Percentiles rank a stretch among this genome's conserved stretches.
phyloP scores from a whole-genome alignment of 2,888 invertebrate species.

The Apodemia mormo region DNA sequence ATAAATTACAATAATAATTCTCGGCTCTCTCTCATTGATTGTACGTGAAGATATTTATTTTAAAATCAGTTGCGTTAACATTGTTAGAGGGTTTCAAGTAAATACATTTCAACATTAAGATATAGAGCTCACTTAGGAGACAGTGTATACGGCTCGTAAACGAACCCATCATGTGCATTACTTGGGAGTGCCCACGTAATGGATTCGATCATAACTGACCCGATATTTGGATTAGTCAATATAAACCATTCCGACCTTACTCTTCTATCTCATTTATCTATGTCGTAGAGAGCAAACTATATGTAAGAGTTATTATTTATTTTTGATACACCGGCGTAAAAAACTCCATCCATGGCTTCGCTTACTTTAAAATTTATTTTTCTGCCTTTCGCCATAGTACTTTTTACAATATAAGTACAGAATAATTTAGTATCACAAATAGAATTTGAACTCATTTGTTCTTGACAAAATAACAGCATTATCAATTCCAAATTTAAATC shows the following conservation, averaged over 20 bases:
- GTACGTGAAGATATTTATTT: background rate
- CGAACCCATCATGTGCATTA: slow-evolving; percentile 49
- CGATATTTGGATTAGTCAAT: slow-evolving; percentile 12
- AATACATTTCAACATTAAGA: slow-evolving; percentile 3
- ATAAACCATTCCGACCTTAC: background rate
- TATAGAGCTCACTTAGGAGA: slow-evolving; percentile 26
- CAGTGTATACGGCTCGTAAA: slow-evolving; percentile 26
- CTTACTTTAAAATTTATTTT: too few relatives aligned
- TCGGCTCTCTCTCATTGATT: too few relatives aligned
- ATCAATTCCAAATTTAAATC: too few relatives aligned
- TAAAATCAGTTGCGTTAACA: background rate
- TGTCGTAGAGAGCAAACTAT: background rate
- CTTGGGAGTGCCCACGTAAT: slow-evolving; percentile 47
- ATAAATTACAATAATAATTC: too few relatives aligned
- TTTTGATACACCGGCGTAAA: too few relatives aligned
- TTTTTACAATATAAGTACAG: too few relatives aligned
- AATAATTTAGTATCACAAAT: too few relatives aligned
- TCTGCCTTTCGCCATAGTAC: too few relatives aligned
- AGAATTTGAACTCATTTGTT: too few relatives aligned
- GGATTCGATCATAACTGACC: slow-evolving; percentile 41
- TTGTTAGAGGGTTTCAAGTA: background rate
- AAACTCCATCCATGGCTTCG: too few relatives aligned
- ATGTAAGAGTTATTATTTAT: too few relatives aligned
- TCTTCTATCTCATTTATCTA: background rate
- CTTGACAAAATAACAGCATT: too few relatives aligned